Conservation (phyloP, 2,888 invertebrate species). For the Nomada flava region DNA sequence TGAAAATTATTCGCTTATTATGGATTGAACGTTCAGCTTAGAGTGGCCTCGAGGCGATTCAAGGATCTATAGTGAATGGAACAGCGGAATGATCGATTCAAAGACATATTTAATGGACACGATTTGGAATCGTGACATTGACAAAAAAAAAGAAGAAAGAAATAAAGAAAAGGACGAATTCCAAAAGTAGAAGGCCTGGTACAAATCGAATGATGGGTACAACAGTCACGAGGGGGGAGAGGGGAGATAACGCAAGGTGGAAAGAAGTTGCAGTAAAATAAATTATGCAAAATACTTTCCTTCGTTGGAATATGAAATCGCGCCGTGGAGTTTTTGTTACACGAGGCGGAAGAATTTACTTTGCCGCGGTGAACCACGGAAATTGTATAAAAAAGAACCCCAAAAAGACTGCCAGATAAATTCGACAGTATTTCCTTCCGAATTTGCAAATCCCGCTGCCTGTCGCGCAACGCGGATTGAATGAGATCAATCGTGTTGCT, state of each 20-base stretch:
- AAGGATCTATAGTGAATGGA: background rate
- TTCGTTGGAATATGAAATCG: slow-evolving; percentile 79
- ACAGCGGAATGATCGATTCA: background rate
- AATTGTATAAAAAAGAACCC: slow-evolving; percentile 13
- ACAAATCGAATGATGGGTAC: slow-evolving; percentile 10
- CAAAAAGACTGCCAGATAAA: slow-evolving; percentile 2
- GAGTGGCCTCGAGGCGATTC: background rate
- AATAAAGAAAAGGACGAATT: slow-evolving; percentile 32
- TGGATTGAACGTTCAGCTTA: no score
- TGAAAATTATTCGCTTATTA: background rate
- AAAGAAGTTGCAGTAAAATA: slow-evolving; percentile 78
- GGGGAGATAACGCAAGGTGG: slow-evolving; percentile 57
- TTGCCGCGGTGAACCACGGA: slow-evolving; percentile 37
- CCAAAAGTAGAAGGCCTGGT: slow-evolving; percentile 51
- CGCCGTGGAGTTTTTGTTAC: slow-evolving; percentile 68
- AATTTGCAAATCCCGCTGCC: background rate
- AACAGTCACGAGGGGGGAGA: slow-evolving; percentile 56
- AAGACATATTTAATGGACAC: slow-evolving; percentile 14
- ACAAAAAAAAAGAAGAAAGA: background rate
- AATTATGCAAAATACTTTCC: slow-evolving; percentile 81
- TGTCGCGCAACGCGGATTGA: background rate
- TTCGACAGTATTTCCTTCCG: slow-evolving; percentile 5
- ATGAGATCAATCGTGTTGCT: background rate
- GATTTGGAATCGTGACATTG: slow-evolving; percentile 10
- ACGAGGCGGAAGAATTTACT: slow-evolving; percentile 69